Conservation (phyloP, 2,113 vertebrate species). For the Strix aluco region DNA sequence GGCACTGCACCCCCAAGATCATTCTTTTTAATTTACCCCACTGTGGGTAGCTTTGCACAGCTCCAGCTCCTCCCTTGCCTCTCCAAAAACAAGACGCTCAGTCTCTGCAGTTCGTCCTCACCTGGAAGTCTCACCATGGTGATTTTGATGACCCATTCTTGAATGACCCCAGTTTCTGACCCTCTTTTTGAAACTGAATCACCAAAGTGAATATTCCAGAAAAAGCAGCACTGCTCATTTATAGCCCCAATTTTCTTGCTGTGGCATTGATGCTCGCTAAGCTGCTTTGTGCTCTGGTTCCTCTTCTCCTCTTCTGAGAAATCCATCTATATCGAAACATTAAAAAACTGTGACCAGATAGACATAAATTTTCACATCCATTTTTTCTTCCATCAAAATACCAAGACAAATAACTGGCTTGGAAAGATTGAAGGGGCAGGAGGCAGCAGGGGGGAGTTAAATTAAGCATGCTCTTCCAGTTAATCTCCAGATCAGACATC, state of each 20-base stretch:
- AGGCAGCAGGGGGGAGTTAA: neutral
- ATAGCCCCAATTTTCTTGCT: neutral
- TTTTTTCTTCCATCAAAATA: neutral
- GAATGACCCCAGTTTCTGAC: neutral
- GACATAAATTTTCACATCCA: neutral
- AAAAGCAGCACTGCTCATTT: neutral
- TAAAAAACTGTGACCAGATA: neutral
- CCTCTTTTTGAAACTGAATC: neutral
- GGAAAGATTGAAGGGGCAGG: neutral
- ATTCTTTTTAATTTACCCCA: neutral
- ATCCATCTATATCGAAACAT: neutral
- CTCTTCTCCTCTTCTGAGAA: neutral
- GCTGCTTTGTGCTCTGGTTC: neutral
- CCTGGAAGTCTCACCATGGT: neutral
- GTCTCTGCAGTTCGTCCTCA: neutral
- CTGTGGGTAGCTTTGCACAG: neutral
- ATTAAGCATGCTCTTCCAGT: neutral
- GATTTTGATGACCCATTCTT: neutral
- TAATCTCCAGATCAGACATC: neutral
- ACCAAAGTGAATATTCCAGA: neutral
- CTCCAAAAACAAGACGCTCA: neutral
- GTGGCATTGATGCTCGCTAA: neutral
- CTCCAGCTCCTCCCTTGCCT: neutral
- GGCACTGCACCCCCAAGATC: neutral
- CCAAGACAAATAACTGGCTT: neutral